Conservation (phyloP, 1,140 invertebrate species). For the Bombus fervidus region DNA sequence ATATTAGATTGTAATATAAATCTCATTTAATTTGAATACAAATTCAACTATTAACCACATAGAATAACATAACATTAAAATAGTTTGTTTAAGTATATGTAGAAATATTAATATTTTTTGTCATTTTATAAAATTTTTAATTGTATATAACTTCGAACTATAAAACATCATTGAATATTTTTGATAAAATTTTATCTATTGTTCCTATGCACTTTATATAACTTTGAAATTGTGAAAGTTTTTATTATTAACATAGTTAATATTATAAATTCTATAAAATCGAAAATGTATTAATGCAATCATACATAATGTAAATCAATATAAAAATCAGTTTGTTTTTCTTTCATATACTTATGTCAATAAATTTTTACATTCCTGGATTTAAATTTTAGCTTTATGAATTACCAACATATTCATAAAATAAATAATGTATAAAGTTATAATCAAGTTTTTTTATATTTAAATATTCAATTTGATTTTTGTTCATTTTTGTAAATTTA, state of each 20-base stretch:
- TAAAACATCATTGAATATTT: slow-evolving; percentile 19
- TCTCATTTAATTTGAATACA: slow-evolving; percentile 13
- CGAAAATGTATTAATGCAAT: not conserved
- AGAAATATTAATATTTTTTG: slow-evolving; percentile 10
- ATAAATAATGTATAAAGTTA: not conserved
- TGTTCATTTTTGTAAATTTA: not conserved
- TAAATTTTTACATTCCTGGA: not conserved
- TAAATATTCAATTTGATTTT: not conserved
- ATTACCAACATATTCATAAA: not conserved
- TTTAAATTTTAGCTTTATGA: not conserved
- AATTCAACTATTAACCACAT: slow-evolving; percentile 7
- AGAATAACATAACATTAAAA: slow-evolving; percentile 19
- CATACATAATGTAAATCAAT: slow-evolving; percentile 6
- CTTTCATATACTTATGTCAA: not conserved
- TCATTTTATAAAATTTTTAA: slow-evolving; percentile 20
- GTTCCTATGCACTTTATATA: not conserved
- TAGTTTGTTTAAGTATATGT: not conserved
- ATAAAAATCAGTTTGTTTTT: slow-evolving; percentile 7
- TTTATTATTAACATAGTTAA: not conserved
- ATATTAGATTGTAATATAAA: slow-evolving; percentile 13
- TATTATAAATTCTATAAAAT: not conserved
- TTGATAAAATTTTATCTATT: slow-evolving; percentile 9
- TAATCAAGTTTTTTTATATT: not conserved
- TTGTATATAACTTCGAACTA: not conserved
- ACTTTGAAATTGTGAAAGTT: not conserved